Evolutionary conservation across 1,140 invertebrate species (phyloP), one percentile per base, ranked within the genome.

Genomic region (Callitettix versicolor): DNA sequence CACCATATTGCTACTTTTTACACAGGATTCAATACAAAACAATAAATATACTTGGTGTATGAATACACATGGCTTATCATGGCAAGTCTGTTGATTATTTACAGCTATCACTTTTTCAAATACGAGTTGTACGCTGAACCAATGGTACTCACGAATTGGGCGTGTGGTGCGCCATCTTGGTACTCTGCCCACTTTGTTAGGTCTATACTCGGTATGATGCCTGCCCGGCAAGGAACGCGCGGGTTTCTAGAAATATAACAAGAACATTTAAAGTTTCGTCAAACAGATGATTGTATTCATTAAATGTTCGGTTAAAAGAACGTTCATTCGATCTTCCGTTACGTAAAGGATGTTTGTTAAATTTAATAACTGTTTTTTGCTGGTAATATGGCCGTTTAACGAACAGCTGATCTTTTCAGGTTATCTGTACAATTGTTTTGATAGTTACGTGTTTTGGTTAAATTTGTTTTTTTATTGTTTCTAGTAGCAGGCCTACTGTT

Each of bases 161-260:
- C 21, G 24, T 49, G n/a, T 30, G 21, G 12, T 30, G 24, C 47
- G 20, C 33, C 43, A 15, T 12, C 40, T 36, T 43, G 54, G 41
- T 53, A 65, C 34, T 91, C 88, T 7, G 87, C 86, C 90, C 90
- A 94, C 69, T 91, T 91, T 58, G 76, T 82, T 56, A 92, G 79
- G 69, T 94, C 89, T 59, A 92, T 85, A 55, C 81, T 78, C n/a
- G 89, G 88, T 52, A 94, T 78, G 26, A 92, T 79, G 50, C 88
- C 87, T 66, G 86, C 90, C 69, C 83, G 79, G 70, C 90, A 93
- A 9, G 90, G 86, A 55, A 93, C 88, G 64, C 90, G 77, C 12
- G 90, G 90, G 71, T 92, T 93, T 62, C 88, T 92, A 66, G 74
- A 67, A 52, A 15, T 17, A 24, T 21, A 47, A 34, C 21, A 43